Base-by-base conservation (phyloP, 2,888 invertebrate species). In the Ypsolopha sequella region DNA sequence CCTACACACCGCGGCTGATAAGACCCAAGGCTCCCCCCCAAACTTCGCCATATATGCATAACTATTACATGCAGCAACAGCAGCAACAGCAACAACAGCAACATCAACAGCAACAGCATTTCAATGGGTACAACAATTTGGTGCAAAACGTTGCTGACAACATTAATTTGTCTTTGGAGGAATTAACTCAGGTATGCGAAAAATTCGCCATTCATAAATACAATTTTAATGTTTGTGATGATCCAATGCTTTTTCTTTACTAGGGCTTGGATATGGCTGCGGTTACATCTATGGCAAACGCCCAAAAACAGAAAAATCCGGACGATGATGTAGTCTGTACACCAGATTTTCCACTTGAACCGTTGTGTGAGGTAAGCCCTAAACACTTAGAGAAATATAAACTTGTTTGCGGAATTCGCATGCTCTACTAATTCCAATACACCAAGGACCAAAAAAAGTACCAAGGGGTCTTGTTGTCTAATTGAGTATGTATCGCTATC, bases 241-340 rank as follows among this genome's bases (percentile, higher is more conserved):
- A n/a, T n/a, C n/a, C 2, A 38, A 43, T 43, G 43, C 7, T 43
- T 43, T 43, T 10, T 43, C 7, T 8, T 14, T 58, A 61, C 51
- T 58, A 87, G 87, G 87, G 87, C 39, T 63, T 87, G 58, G 86
- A 87, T 55, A 80, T 87, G 70, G 55, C 74, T 34, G 59, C 71
- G 7, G 65, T 76, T 11, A 61, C 65, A 36, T 61, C 61, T 14
- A 65, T 70, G 58, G 51, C 57, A 2, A 48, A 48, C 14, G 34
- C n/a, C 14, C 59, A 56, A 44, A 61, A 54, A 44, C 52, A 51
- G 14, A 66, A 72, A 54, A 84, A 89, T 59, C 24, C 24, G 24
- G 24, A 24, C 24, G 76, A 85, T 62, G 85, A 81, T 64, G 88
- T 91, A 10, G 89, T 91, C 13, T 91, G 91, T 56, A 91, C 91